phyloP scores from a whole-genome alignment of 2,888 invertebrate genomes.

The Alloscopus bannaensis region DNA sequence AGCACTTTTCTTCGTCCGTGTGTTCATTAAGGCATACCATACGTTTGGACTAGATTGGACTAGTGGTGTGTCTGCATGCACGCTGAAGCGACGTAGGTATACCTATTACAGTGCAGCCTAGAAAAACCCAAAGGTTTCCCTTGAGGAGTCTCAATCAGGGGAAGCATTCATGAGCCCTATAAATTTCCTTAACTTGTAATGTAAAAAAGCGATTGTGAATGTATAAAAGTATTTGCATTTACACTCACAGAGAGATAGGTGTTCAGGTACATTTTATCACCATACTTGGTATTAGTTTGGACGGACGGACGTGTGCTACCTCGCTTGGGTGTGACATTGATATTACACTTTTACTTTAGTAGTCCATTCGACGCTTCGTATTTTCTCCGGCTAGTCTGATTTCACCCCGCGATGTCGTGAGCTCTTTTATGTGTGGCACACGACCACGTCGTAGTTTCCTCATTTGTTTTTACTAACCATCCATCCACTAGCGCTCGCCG shows the following conservation, averaged over 20 bases:
- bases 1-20: too few species aligned
- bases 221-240: too few species aligned
- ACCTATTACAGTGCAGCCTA: slow-evolving; percentile 14
- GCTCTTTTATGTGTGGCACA: slow-evolving; percentile 38
- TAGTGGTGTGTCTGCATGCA: too few species aligned
- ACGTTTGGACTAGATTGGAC: too few species aligned
- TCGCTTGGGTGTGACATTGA: too few species aligned
- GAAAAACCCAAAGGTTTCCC: slow-evolving; percentile 11
- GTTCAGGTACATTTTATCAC: too few species aligned
- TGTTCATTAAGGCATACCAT: too few species aligned
- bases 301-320: too few species aligned
- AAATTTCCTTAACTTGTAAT: slow-evolving; percentile 5
- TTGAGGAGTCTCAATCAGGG: slow-evolving; percentile 38
- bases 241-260: too few species aligned
- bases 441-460: slow-evolving; percentile 31
- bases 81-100: not conserved
- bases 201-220: slow-evolving; percentile 4
- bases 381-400: not conserved
- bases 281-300: too few species aligned
- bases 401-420: slow-evolving; percentile 9
- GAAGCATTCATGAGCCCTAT: not conserved
- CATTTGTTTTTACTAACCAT: slow-evolving; percentile 26
- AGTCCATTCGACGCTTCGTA: too few species aligned
- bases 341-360: too few species aligned
- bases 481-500: slow-evolving; percentile 16